Percentiles rank a stretch among this genome's conserved stretches.
Evolutionary conservation across 2,113 vertebrate species (phyloP).

Genomic region (Entosphenus tridentatus): DNA sequence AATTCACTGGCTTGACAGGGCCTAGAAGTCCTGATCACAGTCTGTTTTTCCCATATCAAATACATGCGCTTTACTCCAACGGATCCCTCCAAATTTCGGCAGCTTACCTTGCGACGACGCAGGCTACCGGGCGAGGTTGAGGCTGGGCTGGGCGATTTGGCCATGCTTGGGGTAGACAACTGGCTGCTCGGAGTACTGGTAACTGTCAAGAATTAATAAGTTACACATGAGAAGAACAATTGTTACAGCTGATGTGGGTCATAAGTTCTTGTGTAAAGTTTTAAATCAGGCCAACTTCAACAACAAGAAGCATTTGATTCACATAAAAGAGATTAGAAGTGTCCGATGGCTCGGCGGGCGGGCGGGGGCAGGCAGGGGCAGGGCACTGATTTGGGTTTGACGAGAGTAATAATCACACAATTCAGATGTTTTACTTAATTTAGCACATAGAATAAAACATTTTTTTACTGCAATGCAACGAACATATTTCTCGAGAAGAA

Average conservation of each 20-base stretch:
- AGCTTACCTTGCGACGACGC: conserved; percentile 48
- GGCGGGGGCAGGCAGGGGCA: neutral
- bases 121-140: conserved; percentile 60
- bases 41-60: too few relatives aligned
- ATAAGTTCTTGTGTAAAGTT: conserved; percentile 6
- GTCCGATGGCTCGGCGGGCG: neutral
- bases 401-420: too few relatives aligned
- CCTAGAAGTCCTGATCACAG: too few relatives aligned
- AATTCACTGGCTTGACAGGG: too few relatives aligned
- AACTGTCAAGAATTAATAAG: conserved; percentile 26
- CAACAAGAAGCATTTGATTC: neutral
- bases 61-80: too few relatives aligned
- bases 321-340: too few relatives aligned
- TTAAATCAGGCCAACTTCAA: neutral
- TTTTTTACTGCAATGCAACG: too few relatives aligned
- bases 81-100: too few relatives aligned
- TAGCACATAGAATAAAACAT: too few relatives aligned
- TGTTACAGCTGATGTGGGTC: conserved; percentile 4
- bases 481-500: too few relatives aligned
- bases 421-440: too few relatives aligned
- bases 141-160: conserved; percentile 74
- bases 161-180: conserved; percentile 56
- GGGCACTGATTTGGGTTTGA: neutral
- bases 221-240: conserved; percentile 11
- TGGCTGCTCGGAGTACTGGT: conserved; percentile 64